These are phyloP conservation scores for Lithodes maja DNA, from an alignment of 2,888 invertebrate genomes.

Conservation along the genomic window DNA sequence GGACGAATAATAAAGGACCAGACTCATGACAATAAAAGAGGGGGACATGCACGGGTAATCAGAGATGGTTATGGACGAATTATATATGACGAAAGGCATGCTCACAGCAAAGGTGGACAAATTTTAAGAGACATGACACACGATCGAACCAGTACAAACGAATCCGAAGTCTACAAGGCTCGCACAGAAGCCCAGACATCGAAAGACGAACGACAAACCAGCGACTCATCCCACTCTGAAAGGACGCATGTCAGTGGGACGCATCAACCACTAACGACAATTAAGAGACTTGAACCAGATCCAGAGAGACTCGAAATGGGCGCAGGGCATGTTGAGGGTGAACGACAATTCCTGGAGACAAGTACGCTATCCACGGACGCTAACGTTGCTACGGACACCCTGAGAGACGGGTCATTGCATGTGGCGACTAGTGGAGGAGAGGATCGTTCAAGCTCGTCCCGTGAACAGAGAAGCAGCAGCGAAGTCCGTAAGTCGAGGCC, in stretches of 20 bases:
- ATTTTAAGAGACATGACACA: background rate
- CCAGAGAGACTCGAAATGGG: background rate
- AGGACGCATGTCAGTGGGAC: background rate
- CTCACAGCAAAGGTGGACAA: background rate
- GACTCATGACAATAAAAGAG: background rate
- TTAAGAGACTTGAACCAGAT: background rate
- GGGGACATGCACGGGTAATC: background rate
- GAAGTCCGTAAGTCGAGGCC: conserved; percentile 11
- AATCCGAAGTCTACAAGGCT: background rate
- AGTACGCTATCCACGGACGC: background rate
- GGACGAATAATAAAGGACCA: background rate
- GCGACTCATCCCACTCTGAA: background rate
- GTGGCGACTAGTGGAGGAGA: background rate
- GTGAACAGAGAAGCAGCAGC: background rate
- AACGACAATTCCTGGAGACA: too few relatives aligned
- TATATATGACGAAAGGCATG: background rate
- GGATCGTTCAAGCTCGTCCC: background rate
- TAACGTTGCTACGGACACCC: background rate
- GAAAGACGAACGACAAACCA: background rate
- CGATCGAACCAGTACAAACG: background rate
- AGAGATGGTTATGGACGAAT: background rate
- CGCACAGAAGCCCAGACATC: background rate
- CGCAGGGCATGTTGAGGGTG: background rate
- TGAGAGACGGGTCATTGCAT: background rate
- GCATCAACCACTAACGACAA: background rate